Conservation (phyloP, 2,113 vertebrate species). For the Oncorhynchus kisutch region DNA sequence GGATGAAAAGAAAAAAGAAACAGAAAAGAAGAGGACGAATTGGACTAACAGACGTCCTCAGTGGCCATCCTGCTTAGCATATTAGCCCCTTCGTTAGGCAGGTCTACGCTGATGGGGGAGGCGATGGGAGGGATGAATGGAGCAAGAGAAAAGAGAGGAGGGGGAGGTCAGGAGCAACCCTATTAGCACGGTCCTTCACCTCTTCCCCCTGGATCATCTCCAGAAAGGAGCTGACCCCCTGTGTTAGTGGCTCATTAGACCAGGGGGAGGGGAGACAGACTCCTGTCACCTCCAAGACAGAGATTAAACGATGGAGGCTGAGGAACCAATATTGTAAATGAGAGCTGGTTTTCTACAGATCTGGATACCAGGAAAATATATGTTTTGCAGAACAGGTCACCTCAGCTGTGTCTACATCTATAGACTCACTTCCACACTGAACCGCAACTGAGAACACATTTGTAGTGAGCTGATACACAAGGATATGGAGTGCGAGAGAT, state of each 20-base stretch:
- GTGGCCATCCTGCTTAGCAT: slow-evolving; percentile 48
- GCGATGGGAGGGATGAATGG: slow-evolving; percentile 51
- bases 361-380: no score
- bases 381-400: no score
- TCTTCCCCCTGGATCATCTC: slow-evolving; percentile 78
- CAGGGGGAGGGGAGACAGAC: slow-evolving; percentile 32
- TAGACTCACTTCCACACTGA: no score
- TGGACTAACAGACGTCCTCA: slow-evolving; percentile 14
- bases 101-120: slow-evolving; percentile 3
- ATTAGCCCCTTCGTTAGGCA: slow-evolving; percentile 44
- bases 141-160: slow-evolving; percentile 16
- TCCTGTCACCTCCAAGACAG: slow-evolving; percentile 39
- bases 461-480: not conserved
- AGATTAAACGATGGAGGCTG: slow-evolving; percentile 35
- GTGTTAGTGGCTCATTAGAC: slow-evolving; percentile 83
- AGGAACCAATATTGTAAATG: no score
- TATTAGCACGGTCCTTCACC: slow-evolving; percentile 77
- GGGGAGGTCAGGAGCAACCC: slow-evolving; percentile 63
- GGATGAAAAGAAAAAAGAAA: slow-evolving; percentile 43
- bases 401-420: no score
- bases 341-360: no score
- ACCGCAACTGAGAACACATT: not conserved
- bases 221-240: slow-evolving; percentile 81
- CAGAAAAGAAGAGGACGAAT: slow-evolving; percentile 19
- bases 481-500: not conserved